Base-by-base conservation (phyloP, 2,888 invertebrate species). In the Drosophila affinis region DNA sequence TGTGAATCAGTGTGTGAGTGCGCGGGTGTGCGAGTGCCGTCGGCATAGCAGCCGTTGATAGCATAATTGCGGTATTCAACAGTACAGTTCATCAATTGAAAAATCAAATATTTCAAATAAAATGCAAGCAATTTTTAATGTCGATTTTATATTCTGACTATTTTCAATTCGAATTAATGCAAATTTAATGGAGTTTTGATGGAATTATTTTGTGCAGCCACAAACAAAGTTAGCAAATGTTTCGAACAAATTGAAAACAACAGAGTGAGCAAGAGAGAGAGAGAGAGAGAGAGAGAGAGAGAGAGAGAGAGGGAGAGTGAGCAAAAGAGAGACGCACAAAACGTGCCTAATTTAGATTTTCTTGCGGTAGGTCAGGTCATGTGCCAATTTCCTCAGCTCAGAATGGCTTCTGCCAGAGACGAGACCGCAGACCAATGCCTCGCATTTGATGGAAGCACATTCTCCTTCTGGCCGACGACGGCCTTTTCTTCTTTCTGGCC, bases 361-460 rank as follows among this genome's bases (percentile, higher is more conserved):
- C 77, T 78, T 87, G 87, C 73, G 87, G 87, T 86, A 87, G 87
- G 87, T 87, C 87, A 85, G 87, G 87, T 87, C 87, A 87, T 86
- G 86, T 83, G 83, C 78, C 75, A 80, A 85, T 79, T 78, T 82
- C 77, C 83, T 64, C 79, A 76, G 72, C 62, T 72, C 51, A 54
- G 48, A 75, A 72, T 72, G 71, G 72, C 55, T 46, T 39, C 34
- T 32, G 64, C 62, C 58, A 58, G 46, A 55, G 32, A 54, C 58
- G 47, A 58, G 52, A 59, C 58, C 62, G 32, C 51, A 62, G 51
- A 59, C 57, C 62, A 39, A 70, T 62, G 24, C 48, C 44, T 32
- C 9, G 9, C 32, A 14, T 14, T 14, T 12, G 39, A 39, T n/a
- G 7, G 0, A 39, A n/a, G 39, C 7, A 14, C 34, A 4, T 12